Evolutionary conservation across 2,888 invertebrate genomes (phyloP), one percentile per base, ranked within the genome.

Genomic region (Caenorhabditis sp.): DNA sequence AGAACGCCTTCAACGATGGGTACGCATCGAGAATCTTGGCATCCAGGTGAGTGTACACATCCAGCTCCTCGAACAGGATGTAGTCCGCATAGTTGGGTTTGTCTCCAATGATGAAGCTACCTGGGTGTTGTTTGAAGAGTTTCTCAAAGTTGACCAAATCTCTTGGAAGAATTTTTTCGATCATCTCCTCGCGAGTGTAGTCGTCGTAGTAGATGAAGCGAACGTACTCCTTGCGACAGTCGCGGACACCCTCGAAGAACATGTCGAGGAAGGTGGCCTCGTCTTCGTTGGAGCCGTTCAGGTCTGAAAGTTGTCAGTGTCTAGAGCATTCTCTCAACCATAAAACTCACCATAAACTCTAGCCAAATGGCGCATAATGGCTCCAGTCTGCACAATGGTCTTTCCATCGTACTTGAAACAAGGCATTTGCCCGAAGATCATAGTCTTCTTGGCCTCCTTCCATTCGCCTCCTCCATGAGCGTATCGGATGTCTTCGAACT

Each of bases 351-450:
- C 49, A 56, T 82, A 14, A 10, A 38, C 26, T 22, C 77, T 58
- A 0, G 44, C 82, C 70, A 82, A 49, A 54, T 82, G 68, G 16
- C 82, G 44, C 64, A 82, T 82, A 19, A 82, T 82, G 14, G 82
- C 54, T 14, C 82, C 82, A 16, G 82, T 77, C 28, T 82, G 82
- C 0, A 56, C 76, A 10, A 61, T 6, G 38, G 66, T 61, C 19
- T 73, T 26, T 24, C 74, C 76, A 6, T 69, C 68, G 10, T 76
- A 44, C 41, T 73, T 73, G 12, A 82, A 44, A 16, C 72, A 77
- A 31, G 82, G 82, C 24, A 82, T 14, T 35, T 82, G 82, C 0
- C 77, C 72, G 35, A 82, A 68, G 8, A 59, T 58, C 82, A 82
- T 82, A 0, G 35, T 56, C 19, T 63, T 66, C 35, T 82, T 82